A percentile compares a stretch with the other conserved stretches of the same genome.
Evolutionary conservation across 2,888 invertebrate genomes (phyloP).

Genomic region (Ichneumoninae sp.): DNA sequence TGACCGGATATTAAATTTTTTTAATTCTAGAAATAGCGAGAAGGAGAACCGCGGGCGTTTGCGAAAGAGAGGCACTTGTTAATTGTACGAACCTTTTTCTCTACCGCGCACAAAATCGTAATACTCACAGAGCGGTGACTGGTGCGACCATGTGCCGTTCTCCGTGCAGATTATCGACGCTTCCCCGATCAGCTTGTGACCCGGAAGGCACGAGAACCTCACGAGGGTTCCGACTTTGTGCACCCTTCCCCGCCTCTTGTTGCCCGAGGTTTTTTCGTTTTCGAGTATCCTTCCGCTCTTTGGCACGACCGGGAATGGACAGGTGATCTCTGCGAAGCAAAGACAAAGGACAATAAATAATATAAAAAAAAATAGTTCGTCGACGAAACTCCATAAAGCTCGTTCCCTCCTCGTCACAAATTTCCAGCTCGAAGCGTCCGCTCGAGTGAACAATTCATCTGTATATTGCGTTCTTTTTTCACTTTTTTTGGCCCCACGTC

Average conservation of each 20-base stretch:
- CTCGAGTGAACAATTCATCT: conserved; percentile 27
- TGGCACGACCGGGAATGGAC: conserved; percentile 91
- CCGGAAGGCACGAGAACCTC: conserved; percentile 90
- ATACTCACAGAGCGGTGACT: conserved; percentile 91
- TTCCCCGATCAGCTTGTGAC: conserved; percentile 90
- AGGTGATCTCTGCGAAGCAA: conserved; percentile 90
- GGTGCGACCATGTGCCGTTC: conserved; percentile 94
- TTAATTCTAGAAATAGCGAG: too few relatives aligned
- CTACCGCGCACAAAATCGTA: conserved; percentile 41
- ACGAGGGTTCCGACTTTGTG: conserved; percentile 93
- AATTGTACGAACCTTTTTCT: neutral
- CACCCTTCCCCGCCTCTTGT: conserved; percentile 86
- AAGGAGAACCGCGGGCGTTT: too few relatives aligned
- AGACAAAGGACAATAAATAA: neutral
- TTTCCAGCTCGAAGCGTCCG: neutral
- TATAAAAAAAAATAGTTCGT: neutral
- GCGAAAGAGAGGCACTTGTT: neutral
- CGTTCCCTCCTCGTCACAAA: conserved; percentile 6
- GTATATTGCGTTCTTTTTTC: neutral
- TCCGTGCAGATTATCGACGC: conserved; percentile 94
- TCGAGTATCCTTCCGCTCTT: conserved; percentile 89
- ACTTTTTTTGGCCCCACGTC: neutral
- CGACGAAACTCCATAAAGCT: neutral
- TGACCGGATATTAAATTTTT: too few relatives aligned
- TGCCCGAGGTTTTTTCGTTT: conserved; percentile 75